Evolutionary conservation across 2,888 invertebrate species (phyloP).

Genomic region (Congeria kusceri): DNA sequence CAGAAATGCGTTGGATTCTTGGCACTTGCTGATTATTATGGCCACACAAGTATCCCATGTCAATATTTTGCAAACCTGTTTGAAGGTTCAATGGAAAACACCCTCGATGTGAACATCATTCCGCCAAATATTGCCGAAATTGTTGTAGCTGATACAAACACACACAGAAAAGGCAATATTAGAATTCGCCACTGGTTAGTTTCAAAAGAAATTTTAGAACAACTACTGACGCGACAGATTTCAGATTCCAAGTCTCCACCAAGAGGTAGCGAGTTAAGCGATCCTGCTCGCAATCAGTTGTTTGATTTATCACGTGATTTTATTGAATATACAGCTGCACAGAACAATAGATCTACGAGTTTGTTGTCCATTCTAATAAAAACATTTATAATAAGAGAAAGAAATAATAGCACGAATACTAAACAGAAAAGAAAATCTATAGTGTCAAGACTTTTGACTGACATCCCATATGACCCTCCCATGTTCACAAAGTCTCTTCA

Average conservation of each 20-base stretch:
- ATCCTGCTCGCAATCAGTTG: too few relatives aligned
- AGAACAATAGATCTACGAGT: background rate
- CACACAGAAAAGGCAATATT: background rate
- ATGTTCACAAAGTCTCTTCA: background rate
- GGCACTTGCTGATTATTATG: background rate
- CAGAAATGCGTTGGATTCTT: slow-evolving; percentile 1
- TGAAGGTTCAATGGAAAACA: background rate
- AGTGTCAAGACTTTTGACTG: background rate
- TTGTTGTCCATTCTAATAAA: background rate
- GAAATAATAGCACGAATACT: background rate
- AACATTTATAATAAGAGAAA: slow-evolving; percentile 2
- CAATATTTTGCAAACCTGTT: slow-evolving; percentile 2
- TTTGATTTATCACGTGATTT: background rate
- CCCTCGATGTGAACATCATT: background rate
- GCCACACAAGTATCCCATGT: background rate
- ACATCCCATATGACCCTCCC: background rate
- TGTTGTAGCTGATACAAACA: background rate
- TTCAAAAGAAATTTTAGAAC: slow-evolving; percentile 4
- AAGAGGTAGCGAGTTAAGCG: too few relatives aligned
- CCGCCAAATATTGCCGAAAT: background rate
- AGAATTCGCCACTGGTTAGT: background rate
- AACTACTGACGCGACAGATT: background rate
- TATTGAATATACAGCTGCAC: background rate
- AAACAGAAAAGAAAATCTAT: background rate
- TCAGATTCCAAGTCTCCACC: too few relatives aligned